Base-by-base conservation (phyloP, 2,888 invertebrate species). In the Stictocephala bisonia region DNA sequence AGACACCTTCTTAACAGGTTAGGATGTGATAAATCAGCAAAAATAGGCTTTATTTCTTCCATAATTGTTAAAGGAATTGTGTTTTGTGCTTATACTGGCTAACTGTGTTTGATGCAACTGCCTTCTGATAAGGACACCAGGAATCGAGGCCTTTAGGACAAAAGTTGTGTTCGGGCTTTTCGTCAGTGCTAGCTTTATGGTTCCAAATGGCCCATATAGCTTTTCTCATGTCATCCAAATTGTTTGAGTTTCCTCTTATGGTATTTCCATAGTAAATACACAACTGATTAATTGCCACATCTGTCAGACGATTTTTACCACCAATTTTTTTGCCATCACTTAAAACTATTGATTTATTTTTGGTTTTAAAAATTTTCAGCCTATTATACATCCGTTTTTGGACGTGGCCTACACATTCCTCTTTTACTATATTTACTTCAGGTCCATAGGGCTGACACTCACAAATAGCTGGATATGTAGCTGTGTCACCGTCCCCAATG, bases 111-210 rank as follows among this genome's bases (percentile, higher is more conserved):
- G 44, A 40, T 20, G 73, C 73, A 29, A 20, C 24, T 20, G 76
- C 76, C 60, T 73, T 74, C 41, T 76, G 75, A 44, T 75, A 79
- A 20, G 72, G 70, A 69, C 78, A 79, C 77, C 77, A 79, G 0
- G 70, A 74, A 6, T 76, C 70, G 3, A 9, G 24, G 40, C 77
- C 77, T 24, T 56, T 7, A 15, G 72, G 78, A 51, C 78, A 79
- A 11, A 73, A 56, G 15, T 76, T 44, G 51, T 80, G n/a, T 78
- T 56, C 77, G n/a, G 3, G 78, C 79, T 24, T 78, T n/a, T 76
- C 60, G 24, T 79, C 77, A 7, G 79, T 78, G 1, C 78, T 79
- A 2, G 64, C 64, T 22, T 41, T 64, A 13, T 64, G 41, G 13
- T 64, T 40, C 41, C 64, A 64, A 40, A 64, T 20, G 7, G 35